These are phyloP conservation scores for Esox masquinongy DNA, from an alignment of 2,797 vertebrate species.

Conservation along the genomic window DNA sequence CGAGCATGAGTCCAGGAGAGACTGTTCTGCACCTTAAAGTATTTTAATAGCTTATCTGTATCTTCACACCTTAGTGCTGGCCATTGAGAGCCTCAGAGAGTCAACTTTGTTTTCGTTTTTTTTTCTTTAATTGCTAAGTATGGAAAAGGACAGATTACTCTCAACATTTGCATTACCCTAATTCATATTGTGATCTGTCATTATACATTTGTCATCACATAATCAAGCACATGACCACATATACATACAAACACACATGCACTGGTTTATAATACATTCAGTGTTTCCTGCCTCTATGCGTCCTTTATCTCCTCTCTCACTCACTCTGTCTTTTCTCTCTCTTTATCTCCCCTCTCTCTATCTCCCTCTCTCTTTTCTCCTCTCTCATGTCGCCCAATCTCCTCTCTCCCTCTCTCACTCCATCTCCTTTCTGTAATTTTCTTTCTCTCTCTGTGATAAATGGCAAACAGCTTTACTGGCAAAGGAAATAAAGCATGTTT, in stretches of 20 bases:
- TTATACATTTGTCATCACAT: not conserved
- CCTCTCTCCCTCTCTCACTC: not conserved
- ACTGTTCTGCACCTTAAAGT: not conserved
- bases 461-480: conserved; percentile 49
- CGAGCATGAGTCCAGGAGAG: not conserved
- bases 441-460: conserved; percentile 36
- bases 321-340: not conserved
- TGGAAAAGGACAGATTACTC: not conserved
- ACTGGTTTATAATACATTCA: not conserved
- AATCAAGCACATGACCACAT: conserved; percentile 13
- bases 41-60: not conserved
- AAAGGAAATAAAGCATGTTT: conserved; percentile 44
- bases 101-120: not conserved
- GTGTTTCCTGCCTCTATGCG: not conserved
- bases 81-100: not conserved
- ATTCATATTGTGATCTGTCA: not conserved
- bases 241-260: conserved; percentile 7
- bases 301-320: not conserved
- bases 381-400: not conserved
- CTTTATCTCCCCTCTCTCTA: not conserved
- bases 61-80: not conserved
- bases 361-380: not conserved
- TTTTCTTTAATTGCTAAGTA: not conserved
- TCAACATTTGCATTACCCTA: conserved; percentile 8
- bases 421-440: not conserved